Percentiles rank a stretch among this genome's conserved stretches.
These are phyloP conservation scores for Henricia sp. DNA, from an alignment of 53 echinoderm and acorn worm species.

Conservation along the genomic window DNA sequence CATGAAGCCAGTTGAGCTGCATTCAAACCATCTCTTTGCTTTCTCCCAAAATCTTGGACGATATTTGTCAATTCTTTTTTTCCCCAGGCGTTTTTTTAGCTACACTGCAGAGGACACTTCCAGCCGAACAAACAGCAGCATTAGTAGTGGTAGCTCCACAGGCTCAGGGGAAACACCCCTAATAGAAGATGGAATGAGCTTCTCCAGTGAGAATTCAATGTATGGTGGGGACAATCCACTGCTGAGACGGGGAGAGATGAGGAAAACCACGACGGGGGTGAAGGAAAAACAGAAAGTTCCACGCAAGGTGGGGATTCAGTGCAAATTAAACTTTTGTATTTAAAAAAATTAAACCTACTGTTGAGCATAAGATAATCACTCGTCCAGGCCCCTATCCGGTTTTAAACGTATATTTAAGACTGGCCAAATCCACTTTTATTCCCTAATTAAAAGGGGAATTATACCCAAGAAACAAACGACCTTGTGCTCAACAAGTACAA, in stretches of 20 bases:
- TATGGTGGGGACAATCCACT: slow-evolving; percentile 37
- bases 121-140: slow-evolving; percentile 23
- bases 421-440: too few species aligned
- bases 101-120: slow-evolving; percentile 84
- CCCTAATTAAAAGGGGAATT: too few species aligned
- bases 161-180: slow-evolving; percentile 60
- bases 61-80: too few species aligned
- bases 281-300: slow-evolving; percentile 41
- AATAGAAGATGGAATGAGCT: slow-evolving; percentile 55
- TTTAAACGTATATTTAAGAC: too few species aligned
- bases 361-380: too few species aligned
- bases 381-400: too few species aligned
- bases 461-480: too few species aligned
- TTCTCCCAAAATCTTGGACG: too few species aligned
- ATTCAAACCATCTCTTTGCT: too few species aligned
- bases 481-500: too few species aligned
- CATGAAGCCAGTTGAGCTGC: too few species aligned
- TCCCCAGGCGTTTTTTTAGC: slow-evolving; percentile 90
- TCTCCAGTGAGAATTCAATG: slow-evolving; percentile 29
- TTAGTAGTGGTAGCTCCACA: slow-evolving; percentile 43
- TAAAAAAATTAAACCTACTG: too few species aligned
- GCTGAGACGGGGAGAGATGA: slow-evolving; percentile 32
- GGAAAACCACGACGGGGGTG: slow-evolving; percentile 18
- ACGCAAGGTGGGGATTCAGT: slow-evolving; percentile 7
- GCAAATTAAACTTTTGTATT: neutral